These are phyloP conservation scores for Trichosurus vulpecula DNA, from an alignment of 2,797 vertebrate species.

Conservation along the genomic window DNA sequence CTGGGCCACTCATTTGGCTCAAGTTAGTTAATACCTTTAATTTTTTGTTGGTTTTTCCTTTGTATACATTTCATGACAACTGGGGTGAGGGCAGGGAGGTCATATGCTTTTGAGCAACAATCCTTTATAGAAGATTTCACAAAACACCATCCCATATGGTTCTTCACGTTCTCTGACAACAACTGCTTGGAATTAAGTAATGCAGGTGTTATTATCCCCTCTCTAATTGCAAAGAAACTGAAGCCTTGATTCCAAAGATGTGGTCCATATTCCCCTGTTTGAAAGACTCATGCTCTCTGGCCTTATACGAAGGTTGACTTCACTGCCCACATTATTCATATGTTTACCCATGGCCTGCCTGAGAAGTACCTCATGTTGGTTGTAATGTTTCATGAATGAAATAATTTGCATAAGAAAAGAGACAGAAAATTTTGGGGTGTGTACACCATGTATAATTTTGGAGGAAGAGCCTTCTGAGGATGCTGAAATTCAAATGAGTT, in stretches of 20 bases:
- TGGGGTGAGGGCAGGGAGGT: neutral
- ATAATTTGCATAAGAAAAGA: neutral
- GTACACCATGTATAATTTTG: neutral
- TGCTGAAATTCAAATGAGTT: neutral
- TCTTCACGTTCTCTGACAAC: neutral
- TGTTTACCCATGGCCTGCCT: neutral
- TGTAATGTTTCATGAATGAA: neutral
- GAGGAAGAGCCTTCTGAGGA: neutral
- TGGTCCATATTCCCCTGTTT: neutral
- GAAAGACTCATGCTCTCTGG: neutral
- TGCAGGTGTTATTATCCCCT: neutral
- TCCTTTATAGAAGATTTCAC: neutral
- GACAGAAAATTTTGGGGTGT: neutral
- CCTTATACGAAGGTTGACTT: neutral
- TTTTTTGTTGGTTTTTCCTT: neutral
- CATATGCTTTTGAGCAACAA: neutral
- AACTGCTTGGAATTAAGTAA: neutral
- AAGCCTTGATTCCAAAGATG: neutral
- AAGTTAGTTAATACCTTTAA: neutral
- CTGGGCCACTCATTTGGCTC: neutral
- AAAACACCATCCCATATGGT: neutral
- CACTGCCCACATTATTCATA: neutral
- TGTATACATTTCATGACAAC: neutral
- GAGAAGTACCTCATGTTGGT: neutral
- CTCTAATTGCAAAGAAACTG: neutral